Percentiles rank a stretch among this genome's conserved stretches.
Conservation (phyloP, 2,113 vertebrate genomes). For the Tenrec ecaudatus region DNA sequence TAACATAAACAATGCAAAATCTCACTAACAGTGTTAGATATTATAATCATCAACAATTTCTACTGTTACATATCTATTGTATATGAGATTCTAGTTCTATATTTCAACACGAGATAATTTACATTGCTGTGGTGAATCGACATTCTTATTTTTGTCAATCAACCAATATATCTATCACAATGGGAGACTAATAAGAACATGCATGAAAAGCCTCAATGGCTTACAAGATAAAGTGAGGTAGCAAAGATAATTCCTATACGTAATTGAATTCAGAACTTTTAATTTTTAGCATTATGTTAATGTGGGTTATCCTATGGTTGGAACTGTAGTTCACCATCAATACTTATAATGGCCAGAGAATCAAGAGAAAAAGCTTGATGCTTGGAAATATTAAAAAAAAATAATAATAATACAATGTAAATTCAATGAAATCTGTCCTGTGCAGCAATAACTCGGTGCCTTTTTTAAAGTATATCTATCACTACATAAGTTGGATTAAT, state of each 20-base stretch:
- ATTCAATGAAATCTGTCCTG: neutral
- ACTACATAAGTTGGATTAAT: neutral
- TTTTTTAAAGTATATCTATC: neutral
- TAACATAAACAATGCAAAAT: neutral
- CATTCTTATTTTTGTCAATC: neutral
- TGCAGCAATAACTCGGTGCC: neutral
- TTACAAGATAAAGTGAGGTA: neutral
- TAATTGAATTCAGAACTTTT: neutral
- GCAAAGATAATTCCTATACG: neutral
- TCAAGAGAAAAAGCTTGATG: neutral
- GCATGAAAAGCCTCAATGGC: neutral
- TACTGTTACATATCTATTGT: too few relatives aligned
- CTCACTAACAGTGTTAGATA: too few relatives aligned
- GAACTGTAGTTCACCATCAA: neutral
- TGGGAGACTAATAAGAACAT: neutral
- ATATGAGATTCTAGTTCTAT: too few relatives aligned
- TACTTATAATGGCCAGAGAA: neutral
- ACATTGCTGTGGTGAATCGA: neutral
- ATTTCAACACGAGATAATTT: neutral
- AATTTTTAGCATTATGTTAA: neutral
- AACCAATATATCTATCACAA: neutral
- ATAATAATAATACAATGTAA: neutral
- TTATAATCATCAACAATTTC: too few relatives aligned
- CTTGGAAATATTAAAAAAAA: conserved; percentile 1
- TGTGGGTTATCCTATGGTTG: neutral